Percentiles rank a stretch among this genome's conserved stretches.
phyloP scores from a whole-genome alignment of 2,888 invertebrate genomes.

The Eupithecia pulchellata region DNA sequence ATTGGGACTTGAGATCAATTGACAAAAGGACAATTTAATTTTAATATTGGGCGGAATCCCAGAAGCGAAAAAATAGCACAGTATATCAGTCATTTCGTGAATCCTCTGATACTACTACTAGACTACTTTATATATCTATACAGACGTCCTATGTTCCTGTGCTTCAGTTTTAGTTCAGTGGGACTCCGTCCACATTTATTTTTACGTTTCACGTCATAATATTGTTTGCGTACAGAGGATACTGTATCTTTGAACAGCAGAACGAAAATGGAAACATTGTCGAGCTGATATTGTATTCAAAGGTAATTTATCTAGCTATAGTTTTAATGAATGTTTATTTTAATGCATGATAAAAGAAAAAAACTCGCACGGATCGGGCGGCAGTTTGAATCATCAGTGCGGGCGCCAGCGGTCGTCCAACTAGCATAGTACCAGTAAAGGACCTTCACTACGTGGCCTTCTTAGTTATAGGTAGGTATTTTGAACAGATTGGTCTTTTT shows the following conservation, averaged over 20 bases:
- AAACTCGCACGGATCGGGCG: conserved; percentile 33
- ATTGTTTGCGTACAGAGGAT: conserved; percentile 1
- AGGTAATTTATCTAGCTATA: conserved; percentile 30
- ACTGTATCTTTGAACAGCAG: conserved; percentile 15
- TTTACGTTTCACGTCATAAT: not conserved
- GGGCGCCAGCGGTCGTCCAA: conserved; percentile 26
- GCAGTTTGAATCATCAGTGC: conserved; percentile 21
- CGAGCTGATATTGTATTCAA: conserved; percentile 27
- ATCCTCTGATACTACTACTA: not conserved
- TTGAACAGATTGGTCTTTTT: not conserved
- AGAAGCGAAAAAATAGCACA: not conserved
- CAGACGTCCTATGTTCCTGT: not conserved
- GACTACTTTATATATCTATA: too few relatives aligned
- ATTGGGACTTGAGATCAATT: conserved; percentile 12
- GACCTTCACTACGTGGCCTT: conserved; percentile 34
- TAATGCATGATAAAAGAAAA: conserved; percentile 41
- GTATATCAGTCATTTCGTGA: not conserved
- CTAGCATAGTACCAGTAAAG: conserved; percentile 34
- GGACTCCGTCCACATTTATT: not conserved
- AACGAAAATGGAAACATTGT: conserved; percentile 30
- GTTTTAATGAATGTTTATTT: conserved; percentile 36
- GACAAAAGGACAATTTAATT: conserved; percentile 10
- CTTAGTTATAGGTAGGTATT: conserved; percentile 38
- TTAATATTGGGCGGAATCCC: not conserved
- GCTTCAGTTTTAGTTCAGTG: not conserved